Conservation (phyloP, 1,140 invertebrate genomes). For the Archivesica marissinica region DNA sequence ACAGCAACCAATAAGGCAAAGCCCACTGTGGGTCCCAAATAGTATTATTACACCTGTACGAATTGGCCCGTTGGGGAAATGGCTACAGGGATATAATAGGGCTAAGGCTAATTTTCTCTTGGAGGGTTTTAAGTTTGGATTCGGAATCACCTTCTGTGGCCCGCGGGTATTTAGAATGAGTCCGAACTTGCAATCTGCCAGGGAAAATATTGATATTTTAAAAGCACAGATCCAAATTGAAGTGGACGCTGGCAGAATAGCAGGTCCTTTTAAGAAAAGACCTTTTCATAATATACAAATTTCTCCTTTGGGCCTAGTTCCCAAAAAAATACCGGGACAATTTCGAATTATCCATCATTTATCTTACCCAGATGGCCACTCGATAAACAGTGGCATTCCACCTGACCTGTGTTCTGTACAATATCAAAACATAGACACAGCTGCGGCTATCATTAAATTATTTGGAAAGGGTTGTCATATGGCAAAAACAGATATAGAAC, state of each 20-base stretch:
- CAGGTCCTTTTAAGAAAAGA: slow-evolving; percentile 21
- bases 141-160: slow-evolving; percentile 28
- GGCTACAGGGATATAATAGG: slow-evolving; percentile 1
- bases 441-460: neutral
- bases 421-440: slow-evolving; percentile 6
- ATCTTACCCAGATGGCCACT: slow-evolving; percentile 43
- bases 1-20: neutral
- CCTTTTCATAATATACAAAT: slow-evolving; percentile 45
- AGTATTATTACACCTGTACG: slow-evolving; percentile 8
- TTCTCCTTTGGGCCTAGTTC: slow-evolving; percentile 45
- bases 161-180: neutral
- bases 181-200: slow-evolving; percentile 44
- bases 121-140: slow-evolving; percentile 49
- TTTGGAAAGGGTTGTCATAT: slow-evolving; percentile 28
- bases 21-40: neutral
- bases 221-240: slow-evolving; percentile 15
- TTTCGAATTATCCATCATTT: slow-evolving; percentile 60
- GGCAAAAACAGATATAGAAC: slow-evolving; percentile 56
- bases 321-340: slow-evolving; percentile 32
- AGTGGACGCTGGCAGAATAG: slow-evolving; percentile 15
- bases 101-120: neutral
- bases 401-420: neutral
- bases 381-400: neutral
- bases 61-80: neutral
- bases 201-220: neutral